Evolutionary conservation across 2,888 invertebrate genomes (phyloP), one percentile per base, ranked within the genome.

Genomic region (Anarsia innoxiella): DNA sequence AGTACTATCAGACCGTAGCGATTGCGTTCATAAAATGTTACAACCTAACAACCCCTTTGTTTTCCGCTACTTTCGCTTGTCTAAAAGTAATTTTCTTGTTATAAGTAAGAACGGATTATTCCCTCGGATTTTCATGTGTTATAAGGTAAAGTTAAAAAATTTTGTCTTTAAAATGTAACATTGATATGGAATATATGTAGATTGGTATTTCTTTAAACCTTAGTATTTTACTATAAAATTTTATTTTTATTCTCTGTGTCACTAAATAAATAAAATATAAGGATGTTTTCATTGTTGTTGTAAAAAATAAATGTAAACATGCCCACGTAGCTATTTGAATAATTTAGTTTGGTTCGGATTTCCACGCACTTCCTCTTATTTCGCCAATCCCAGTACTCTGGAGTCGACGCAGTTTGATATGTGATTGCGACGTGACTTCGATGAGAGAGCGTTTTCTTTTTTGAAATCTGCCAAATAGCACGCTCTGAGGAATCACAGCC

Each of bases 281-380:
- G n/a, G n/a, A 19, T 19, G 19, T 19, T 8, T 19, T 3, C 4
- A 19, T 3, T 3, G 8, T 19, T 19, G 19, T 3, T 19, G 19
- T 3, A 19, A 19, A 19, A 19, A 19, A 5, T 19, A 19, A 3
- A 19, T 19, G 8, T 5, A 5, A 19, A 19, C 3, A 19, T 5
- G 8, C 4, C 19, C 19, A 19, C 19, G 3, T 19, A 42, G 47
- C 48, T 48, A 53, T 63, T 57, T 70, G 68, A 67, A 70, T 70
- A 66, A 66, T 68, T 66, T 67, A 66, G 61, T 64, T 59, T 45
- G 34, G 33, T 42, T 46, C 40, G 53, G 49, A 53, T 56, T 50
- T 58, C 47, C 50, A 49, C 56, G 44, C 46, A 47, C 45, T 50
- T 54, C 49, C 46, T 41, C 23, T 39, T 44, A 40, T 33, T 46